Conservation (phyloP, 2,888 invertebrate genomes). For the Willowsia nigromaculata region DNA sequence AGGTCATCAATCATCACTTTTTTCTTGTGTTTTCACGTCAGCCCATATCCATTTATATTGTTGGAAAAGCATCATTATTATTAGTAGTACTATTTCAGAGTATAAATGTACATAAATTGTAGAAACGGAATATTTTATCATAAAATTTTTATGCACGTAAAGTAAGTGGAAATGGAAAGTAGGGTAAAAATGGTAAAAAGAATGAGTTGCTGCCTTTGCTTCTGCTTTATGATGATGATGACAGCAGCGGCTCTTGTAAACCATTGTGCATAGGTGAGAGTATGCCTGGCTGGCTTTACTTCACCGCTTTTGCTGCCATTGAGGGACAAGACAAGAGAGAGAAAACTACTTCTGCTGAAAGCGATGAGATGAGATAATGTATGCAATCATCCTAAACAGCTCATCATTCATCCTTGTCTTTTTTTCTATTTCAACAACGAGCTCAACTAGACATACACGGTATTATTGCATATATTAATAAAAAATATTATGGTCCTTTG, state of each 20-base stretch:
- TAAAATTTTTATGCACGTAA: too few species aligned
- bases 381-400: constrained; percentile 63
- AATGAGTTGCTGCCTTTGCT: constrained; percentile 13
- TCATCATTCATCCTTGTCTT: constrained; percentile 67
- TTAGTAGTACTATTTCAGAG: not conserved
- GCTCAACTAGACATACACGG: not conserved
- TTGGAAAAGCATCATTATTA: constrained; percentile 23
- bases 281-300: constrained; percentile 4
- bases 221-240: not conserved
- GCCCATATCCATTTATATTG: constrained; percentile 55
- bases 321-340: not conserved
- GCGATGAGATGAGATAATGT: constrained; percentile 58
- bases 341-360: not conserved
- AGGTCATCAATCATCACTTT: constrained; percentile 66
- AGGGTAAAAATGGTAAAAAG: constrained; percentile 35
- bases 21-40: constrained; percentile 58
- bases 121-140: constrained; percentile 20
- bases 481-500: not conserved
- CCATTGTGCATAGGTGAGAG: not conserved
- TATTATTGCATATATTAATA: not conserved
- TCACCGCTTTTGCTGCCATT: not conserved
- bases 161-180: constrained; percentile 31
- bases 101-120: not conserved
- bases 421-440: constrained; percentile 32
- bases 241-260: not conserved